Conservation (phyloP, 2,797 vertebrate species). For the Threskiornis aethiopicus region DNA sequence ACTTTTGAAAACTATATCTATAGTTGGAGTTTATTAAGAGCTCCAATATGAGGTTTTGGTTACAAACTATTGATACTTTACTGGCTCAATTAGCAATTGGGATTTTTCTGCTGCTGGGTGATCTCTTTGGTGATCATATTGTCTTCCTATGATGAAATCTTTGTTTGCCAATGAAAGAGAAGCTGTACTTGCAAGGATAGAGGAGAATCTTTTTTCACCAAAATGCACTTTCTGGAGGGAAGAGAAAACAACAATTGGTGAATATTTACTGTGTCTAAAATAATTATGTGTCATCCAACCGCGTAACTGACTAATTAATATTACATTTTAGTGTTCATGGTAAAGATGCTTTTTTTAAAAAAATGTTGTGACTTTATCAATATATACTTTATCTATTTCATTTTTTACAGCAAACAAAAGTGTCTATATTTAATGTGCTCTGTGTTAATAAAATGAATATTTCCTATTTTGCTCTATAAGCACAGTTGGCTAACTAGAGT, state of each 20-base stretch:
- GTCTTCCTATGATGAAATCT: background rate
- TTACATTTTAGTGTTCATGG: background rate
- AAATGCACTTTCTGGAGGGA: background rate
- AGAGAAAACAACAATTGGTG: background rate
- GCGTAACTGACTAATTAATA: background rate
- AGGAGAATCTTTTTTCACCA: background rate
- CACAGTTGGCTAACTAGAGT: background rate
- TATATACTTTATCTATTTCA: background rate
- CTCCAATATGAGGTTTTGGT: background rate
- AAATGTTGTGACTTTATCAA: background rate
- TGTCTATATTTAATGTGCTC: background rate
- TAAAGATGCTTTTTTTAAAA: background rate
- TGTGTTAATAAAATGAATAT: background rate
- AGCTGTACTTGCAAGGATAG: background rate
- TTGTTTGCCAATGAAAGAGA: background rate
- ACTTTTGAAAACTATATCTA: background rate
- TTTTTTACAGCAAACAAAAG: background rate
- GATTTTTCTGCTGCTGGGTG: background rate
- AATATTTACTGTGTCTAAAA: background rate
- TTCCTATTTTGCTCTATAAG: background rate
- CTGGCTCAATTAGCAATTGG: background rate
- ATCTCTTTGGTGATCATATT: background rate
- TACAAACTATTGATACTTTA: background rate
- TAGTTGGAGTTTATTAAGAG: background rate
- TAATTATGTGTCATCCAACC: fast-evolving